Evolutionary conservation across 2,113 vertebrate species (phyloP), one percentile per base, ranked within the genome.

Genomic region (Pelvicachromis taeniatus): DNA sequence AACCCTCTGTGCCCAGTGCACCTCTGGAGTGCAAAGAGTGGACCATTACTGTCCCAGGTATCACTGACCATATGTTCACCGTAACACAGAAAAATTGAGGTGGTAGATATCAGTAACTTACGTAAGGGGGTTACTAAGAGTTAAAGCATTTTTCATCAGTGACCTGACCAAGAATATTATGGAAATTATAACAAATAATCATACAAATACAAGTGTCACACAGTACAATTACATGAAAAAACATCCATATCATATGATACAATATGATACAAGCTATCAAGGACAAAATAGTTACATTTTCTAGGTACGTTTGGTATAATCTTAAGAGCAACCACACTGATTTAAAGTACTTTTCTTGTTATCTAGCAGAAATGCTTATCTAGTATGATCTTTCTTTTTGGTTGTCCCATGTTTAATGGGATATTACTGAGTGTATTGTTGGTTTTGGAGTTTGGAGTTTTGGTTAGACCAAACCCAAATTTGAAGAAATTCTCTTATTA

Each of bases 21-120:
- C 50, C 94, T 80, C 96, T 98, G 95, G 98, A 96, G 91, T 99
- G 98, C 93, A 98, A 99, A 93, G 99, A 99, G 84, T 99, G 97
- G 97, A 99, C 97, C 91, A 97, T 99, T 83, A 97, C 98, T 80
- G 96, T 99, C 73, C 97, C 98, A 96, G 99, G 99, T 99, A 96
- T 90, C 77, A 58, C 16, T 48, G 38, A 73, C 5, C 29, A 31
- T 12, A 75, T 52, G 45, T 52, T 75, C 70, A 75, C 40, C 13
- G 2, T 16, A 81, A 23, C 56, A 81, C 31, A 53, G 21, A 65
- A 81, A 81, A 26, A 52, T n/a, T 52, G 17, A 52, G 10, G 10
- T 31, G 70, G 17, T 75, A 75, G 26, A 75, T 52, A 13, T 75
- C 52, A 52, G 70, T 75, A 75, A 75, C n/a, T 61, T 48, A 29